Conservation (phyloP, 1,140 invertebrate species). For the Fopius arisanus region DNA sequence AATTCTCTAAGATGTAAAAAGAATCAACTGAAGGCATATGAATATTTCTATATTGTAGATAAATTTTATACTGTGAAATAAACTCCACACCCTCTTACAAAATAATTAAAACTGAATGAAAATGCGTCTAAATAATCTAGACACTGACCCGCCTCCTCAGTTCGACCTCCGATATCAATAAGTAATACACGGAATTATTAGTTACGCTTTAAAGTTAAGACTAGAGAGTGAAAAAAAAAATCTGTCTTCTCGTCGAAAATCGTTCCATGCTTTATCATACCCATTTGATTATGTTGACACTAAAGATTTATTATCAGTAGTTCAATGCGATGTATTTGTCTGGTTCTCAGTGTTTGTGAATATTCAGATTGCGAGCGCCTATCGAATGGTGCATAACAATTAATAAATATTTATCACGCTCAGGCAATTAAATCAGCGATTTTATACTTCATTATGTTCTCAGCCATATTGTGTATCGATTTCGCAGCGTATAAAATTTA, state of each 20-base stretch:
- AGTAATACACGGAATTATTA: constrained; percentile 6
- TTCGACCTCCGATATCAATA: neutral
- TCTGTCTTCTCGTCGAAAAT: neutral
- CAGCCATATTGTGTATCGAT: neutral
- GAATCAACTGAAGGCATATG: too few species aligned
- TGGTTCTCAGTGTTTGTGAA: neutral
- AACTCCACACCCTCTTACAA: neutral
- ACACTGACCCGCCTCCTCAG: neutral
- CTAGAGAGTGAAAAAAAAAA: constrained; percentile 11
- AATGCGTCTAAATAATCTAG: neutral
- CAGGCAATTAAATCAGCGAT: neutral
- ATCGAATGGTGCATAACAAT: constrained; percentile 8
- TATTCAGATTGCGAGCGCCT: constrained; percentile 4
- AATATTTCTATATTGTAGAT: too few species aligned
- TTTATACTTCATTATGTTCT: neutral
- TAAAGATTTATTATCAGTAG: constrained; percentile 1
- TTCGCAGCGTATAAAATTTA: neutral
- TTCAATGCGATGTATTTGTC: neutral
- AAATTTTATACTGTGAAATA: too few species aligned
- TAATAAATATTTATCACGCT: constrained; percentile 1
- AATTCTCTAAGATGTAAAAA: neutral
- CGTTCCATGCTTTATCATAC: neutral
- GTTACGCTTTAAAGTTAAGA: neutral
- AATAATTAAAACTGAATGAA: neutral
- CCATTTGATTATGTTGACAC: neutral